phyloP scores from a whole-genome alignment of 2,888 invertebrate species.

The Macrophya annulata region DNA sequence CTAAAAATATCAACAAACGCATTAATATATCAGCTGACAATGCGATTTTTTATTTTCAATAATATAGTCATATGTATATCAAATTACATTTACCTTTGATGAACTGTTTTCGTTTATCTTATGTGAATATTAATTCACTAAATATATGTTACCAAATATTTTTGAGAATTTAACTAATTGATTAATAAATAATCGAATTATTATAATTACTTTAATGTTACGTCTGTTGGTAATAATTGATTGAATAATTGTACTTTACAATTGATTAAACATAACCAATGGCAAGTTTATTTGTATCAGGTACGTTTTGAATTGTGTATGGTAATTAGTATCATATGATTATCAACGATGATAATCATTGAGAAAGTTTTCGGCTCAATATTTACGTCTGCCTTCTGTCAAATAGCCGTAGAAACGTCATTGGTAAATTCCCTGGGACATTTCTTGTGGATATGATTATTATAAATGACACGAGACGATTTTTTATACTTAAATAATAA shows the following conservation, averaged over 20 bases:
- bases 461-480: conserved; percentile 17
- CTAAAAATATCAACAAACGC: conserved; percentile 41
- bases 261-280: conserved; percentile 7
- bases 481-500: neutral
- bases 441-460: neutral
- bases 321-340: neutral
- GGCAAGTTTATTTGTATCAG: neutral
- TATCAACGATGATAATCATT: neutral
- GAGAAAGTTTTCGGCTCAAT: conserved; percentile 63
- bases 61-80: neutral
- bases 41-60: neutral
- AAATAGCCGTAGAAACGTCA: conserved; percentile 66
- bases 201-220: conserved; percentile 13
- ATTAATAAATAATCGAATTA: conserved; percentile 26
- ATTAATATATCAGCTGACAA: conserved; percentile 36
- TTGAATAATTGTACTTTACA: neutral
- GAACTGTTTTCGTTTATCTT: neutral
- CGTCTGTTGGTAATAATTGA: neutral
- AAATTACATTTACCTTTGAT: neutral
- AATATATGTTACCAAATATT: neutral
- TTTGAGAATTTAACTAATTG: neutral
- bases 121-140: neutral
- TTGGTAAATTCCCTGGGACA: neutral
- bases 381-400: conserved; percentile 71
- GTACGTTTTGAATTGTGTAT: neutral